Evolutionary conservation across 2,888 invertebrate genomes (phyloP).

Genomic region (Rhagophthalmus giganteus): DNA sequence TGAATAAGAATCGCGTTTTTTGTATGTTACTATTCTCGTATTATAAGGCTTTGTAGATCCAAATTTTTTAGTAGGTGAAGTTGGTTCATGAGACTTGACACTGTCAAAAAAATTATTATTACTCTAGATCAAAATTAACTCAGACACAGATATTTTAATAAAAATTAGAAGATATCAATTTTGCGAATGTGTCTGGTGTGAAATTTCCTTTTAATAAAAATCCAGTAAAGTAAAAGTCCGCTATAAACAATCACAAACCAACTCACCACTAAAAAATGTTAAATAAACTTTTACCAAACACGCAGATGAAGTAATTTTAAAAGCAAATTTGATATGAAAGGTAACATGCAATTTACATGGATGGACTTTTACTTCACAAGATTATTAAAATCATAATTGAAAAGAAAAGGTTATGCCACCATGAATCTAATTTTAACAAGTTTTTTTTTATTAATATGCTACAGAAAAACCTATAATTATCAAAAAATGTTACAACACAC

Average conservation of each 20-base stretch:
- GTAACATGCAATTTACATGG: too few relatives aligned
- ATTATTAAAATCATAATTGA: too few relatives aligned
- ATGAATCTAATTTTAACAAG: too few relatives aligned
- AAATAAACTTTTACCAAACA: background rate
- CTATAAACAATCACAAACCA: background rate
- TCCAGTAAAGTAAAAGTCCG: background rate
- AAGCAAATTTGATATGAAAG: too few relatives aligned
- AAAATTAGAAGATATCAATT: background rate
- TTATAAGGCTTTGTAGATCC: constrained; percentile 41
- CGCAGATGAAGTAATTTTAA: background rate
- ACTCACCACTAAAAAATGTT: background rate
- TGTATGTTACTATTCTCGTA: constrained; percentile 42
- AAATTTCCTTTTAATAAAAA: too few relatives aligned
- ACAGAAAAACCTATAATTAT: too few relatives aligned
- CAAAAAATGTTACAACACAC: too few relatives aligned
- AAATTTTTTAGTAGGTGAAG: constrained; percentile 42
- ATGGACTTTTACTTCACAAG: background rate
- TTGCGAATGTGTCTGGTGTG: too few relatives aligned
- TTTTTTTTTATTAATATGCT: too few relatives aligned
- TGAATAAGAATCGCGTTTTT: constrained; percentile 42
- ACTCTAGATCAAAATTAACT: constrained; percentile 1
- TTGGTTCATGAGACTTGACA: constrained; percentile 43
- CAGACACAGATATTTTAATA: background rate
- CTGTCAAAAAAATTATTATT: constrained; percentile 32
- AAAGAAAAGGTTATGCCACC: too few relatives aligned